Evolutionary conservation across 2,113 vertebrate species (phyloP).

Genomic region (Tetrax tetrax): DNA sequence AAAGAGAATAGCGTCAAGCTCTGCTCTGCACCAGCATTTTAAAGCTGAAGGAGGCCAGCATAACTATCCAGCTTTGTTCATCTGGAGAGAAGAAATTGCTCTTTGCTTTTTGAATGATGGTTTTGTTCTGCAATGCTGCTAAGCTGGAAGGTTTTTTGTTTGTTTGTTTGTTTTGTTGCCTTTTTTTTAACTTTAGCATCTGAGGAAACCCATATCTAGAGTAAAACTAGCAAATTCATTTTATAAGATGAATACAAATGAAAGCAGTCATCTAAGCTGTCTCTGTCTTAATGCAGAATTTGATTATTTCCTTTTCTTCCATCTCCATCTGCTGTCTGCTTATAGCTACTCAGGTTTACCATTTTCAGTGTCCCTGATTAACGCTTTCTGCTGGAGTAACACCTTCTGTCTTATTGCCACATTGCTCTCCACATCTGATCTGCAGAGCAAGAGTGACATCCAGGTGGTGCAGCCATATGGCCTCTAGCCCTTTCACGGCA

Average conservation of each 20-base stretch:
- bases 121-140: neutral
- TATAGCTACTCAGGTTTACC: neutral
- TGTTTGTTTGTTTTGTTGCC: neutral
- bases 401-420: neutral
- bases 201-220: neutral
- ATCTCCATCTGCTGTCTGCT: constrained; percentile 1
- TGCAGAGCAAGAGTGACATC: neutral
- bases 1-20: neutral
- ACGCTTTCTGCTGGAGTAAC: neutral
- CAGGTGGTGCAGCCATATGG: neutral
- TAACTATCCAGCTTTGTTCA: neutral
- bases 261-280: neutral
- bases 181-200: neutral
- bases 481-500: neutral
- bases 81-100: neutral
- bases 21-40: neutral
- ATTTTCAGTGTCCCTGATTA: neutral
- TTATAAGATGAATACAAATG: neutral
- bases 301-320: neutral
- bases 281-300: neutral
- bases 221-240: neutral
- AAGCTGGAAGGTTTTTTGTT: neutral
- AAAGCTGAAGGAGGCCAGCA: neutral
- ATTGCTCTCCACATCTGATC: neutral
- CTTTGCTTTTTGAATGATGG: neutral